Conservation (phyloP, 2,888 invertebrate genomes). For the Eristalis arbustorum region DNA sequence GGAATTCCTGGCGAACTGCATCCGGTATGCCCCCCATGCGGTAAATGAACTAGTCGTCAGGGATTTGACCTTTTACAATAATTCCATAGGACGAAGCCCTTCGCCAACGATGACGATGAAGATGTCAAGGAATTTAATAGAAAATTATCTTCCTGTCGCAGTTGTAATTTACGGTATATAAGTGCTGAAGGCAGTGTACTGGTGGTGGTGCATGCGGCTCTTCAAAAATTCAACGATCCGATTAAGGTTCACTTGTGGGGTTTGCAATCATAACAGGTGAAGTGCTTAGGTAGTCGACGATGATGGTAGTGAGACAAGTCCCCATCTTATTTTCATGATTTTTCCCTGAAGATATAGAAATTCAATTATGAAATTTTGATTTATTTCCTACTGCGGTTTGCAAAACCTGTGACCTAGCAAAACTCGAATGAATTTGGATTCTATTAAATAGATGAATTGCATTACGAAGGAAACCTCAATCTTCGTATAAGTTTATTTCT, state of each 20-base stretch:
- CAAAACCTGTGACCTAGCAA: neutral
- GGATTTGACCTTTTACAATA: slow-evolving; percentile 24
- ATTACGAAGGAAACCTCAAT: neutral
- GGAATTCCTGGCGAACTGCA: slow-evolving; percentile 1
- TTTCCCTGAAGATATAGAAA: slow-evolving; percentile 34
- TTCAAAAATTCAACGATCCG: neutral
- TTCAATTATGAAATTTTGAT: slow-evolving; percentile 45
- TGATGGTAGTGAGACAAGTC: neutral
- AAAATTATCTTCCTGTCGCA: slow-evolving; percentile 38
- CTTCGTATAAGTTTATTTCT: neutral
- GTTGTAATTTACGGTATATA: slow-evolving; percentile 39
- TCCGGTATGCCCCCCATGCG: neutral
- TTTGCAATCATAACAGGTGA: neutral
- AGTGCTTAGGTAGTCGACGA: neutral
- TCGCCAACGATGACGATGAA: neutral
- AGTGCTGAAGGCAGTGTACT: neutral
- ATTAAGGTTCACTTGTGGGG: neutral
- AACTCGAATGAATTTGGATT: neutral
- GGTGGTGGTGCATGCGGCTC: neutral
- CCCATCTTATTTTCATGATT: slow-evolving; percentile 10
- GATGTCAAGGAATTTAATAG: slow-evolving; percentile 50
- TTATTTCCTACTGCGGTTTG: slow-evolving; percentile 20
- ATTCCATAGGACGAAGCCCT: neutral
- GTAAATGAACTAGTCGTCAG: neutral
- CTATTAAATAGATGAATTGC: neutral